phyloP scores from a whole-genome alignment of 2,797 vertebrate species.

The Orestias chungarensis region DNA sequence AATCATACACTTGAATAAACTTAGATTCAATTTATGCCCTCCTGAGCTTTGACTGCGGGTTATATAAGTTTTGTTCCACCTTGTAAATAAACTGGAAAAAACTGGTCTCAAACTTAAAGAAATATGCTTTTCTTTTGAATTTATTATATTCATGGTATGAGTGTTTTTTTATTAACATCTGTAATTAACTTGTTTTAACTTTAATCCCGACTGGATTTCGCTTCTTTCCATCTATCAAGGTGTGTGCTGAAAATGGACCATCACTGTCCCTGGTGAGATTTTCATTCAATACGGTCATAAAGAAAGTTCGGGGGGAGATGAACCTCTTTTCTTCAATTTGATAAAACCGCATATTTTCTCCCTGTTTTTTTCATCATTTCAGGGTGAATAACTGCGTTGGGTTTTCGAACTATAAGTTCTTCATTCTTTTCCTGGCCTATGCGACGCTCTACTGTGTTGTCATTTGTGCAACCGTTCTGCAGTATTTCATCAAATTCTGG shows the following conservation, averaged over 20 bases:
- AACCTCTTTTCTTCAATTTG: background rate
- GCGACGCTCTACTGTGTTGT: conserved; percentile 93
- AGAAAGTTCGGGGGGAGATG: no score
- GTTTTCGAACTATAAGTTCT: conserved; percentile 99
- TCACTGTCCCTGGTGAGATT: conserved; percentile 93
- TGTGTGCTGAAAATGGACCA: conserved; percentile 99
- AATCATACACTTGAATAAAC: no score
- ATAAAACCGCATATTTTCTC: background rate
- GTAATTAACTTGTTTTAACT: background rate
- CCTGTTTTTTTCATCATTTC: conserved; percentile 32
- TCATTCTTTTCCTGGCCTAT: conserved; percentile 93
- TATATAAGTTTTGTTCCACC: no score
- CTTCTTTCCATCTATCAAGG: conserved; percentile 68
- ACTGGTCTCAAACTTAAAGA: no score
- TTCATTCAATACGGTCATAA: no score
- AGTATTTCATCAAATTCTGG: conserved; percentile 99
- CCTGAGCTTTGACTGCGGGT: no score
- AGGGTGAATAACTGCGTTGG: conserved; percentile 99
- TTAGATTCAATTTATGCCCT: no score
- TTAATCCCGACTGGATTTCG: background rate
- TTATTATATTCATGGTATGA: no score
- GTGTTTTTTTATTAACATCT: no score
- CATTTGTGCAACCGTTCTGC: conserved; percentile 90
- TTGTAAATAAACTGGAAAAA: no score
- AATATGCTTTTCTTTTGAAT: no score